Evolutionary conservation across 2,113 vertebrate species (phyloP), one percentile per base, ranked within the genome.

Genomic region (Cepphus grylle): DNA sequence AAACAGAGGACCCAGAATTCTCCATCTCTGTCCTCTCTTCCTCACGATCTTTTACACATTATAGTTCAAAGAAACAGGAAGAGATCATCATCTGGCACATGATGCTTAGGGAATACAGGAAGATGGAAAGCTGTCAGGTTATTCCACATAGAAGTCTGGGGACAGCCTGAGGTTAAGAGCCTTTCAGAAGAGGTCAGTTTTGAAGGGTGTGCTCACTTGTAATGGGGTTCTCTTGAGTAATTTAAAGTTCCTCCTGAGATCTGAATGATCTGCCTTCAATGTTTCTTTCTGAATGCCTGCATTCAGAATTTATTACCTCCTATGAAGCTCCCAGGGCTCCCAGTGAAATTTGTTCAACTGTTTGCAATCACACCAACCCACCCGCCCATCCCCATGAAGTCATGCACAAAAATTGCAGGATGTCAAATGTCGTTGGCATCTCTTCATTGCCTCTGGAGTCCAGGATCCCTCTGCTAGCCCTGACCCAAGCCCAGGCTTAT

Each of bases 361-460:
- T 88, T 97, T 97, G 86, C 78, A 80, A 88, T 90, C 93, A 85
- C 91, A 79, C 38, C 71, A 88, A 71, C 76, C 77, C 86, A 11
- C 27, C 52, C 4, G 0, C 45, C 83, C 84, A 80, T 38, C 93
- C 78, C 84, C 81, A 77, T 94, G 95, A 96, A 96, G 83, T 95
- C 95, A 97, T 81, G 88, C 77, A 82, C 83, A 89, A 90, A 91
- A 88, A 93, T 36, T 88, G 94, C 83, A 71, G 74, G 82, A 95
- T 96, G 93, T 97, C 94, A 97, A 83, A 94, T 92, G 88, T 88
- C 10, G 3, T 19, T 74, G 77, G 91, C 77, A 86, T 90, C 88
- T 94, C 96, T 95, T 93, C 78, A 30, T 65, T 92, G 86, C 61
- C 69, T 88, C 88, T 93, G 80, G 91, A 95, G 70, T 80, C 69